Percentiles rank a stretch among this genome's conserved stretches.
Conservation (phyloP, 2,113 vertebrate species). For the Lophius piscatorius region DNA sequence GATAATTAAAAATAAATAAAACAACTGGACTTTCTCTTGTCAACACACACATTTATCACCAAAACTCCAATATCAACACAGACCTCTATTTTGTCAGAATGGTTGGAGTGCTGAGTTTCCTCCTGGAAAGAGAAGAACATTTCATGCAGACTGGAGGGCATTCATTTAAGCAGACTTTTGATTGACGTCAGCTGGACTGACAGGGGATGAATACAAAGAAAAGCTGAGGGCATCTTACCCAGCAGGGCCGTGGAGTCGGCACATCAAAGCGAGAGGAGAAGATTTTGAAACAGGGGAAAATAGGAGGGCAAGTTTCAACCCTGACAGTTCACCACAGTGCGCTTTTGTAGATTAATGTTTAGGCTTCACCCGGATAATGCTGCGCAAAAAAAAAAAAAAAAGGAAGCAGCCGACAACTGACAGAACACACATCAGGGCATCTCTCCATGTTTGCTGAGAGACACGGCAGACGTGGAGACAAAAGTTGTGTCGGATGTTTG, state of each 20-base stretch:
- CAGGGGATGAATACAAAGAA: slow-evolving; percentile 48
- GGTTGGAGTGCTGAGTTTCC: slow-evolving; percentile 30
- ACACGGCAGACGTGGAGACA: slow-evolving; percentile 44
- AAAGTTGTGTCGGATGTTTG: slow-evolving; percentile 42
- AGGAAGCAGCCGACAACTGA: slow-evolving; percentile 45
- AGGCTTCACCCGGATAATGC: slow-evolving; percentile 45
- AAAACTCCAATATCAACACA: slow-evolving; percentile 33
- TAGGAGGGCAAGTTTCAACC: slow-evolving; percentile 59
- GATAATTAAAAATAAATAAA: no score
- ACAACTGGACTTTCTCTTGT: no score
- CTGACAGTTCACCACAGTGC: slow-evolving; percentile 58
- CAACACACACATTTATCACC: neutral
- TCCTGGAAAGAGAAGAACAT: slow-evolving; percentile 54
- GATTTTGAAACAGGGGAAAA: slow-evolving; percentile 52
- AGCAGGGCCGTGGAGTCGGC: slow-evolving; percentile 49
- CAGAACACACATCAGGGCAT: slow-evolving; percentile 53
- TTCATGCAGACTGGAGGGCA: slow-evolving; percentile 51
- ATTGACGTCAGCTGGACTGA: slow-evolving; percentile 69
- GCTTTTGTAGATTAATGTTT: slow-evolving; percentile 67
- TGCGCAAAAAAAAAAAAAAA: no score
- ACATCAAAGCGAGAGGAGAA: slow-evolving; percentile 57
- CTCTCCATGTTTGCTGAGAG: slow-evolving; percentile 27
- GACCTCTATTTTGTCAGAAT: slow-evolving; percentile 18
- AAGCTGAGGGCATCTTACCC: slow-evolving; percentile 53
- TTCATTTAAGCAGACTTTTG: slow-evolving; percentile 60